Evolutionary conservation across 2,888 invertebrate genomes (phyloP).

Genomic region (Lycaena phlaeas): DNA sequence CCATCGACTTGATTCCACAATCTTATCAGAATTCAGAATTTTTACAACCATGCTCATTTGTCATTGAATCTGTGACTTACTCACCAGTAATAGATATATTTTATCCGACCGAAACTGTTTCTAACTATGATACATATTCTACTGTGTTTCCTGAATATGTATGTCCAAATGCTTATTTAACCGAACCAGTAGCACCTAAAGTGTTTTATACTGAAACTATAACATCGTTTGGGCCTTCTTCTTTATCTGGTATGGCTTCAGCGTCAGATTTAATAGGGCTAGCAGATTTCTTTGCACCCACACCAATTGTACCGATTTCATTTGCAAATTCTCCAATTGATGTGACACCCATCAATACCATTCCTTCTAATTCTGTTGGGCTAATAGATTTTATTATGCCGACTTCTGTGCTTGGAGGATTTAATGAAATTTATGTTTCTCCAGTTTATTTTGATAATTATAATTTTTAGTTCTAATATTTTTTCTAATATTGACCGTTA

Average conservation of each 20-base stretch:
- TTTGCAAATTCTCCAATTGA: not conserved
- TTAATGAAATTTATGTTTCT: not conserved
- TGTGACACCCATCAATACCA: not conserved
- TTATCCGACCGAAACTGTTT: not conserved
- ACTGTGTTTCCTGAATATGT: not conserved
- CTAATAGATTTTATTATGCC: slow-evolving; percentile 1
- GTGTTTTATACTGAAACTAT: not conserved
- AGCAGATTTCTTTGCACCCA: not conserved
- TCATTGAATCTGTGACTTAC: not conserved
- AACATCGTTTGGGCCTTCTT: not conserved
- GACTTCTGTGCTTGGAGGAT: not conserved
- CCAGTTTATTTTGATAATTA: not conserved
- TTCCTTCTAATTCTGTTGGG: not conserved
- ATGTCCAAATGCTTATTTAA: not conserved
- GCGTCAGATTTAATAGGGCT: not conserved
- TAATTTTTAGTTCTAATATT: too few species aligned
- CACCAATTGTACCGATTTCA: not conserved
- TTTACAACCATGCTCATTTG: not conserved
- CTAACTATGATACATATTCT: not conserved
- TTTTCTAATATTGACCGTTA: too few species aligned
- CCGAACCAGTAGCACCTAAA: not conserved
- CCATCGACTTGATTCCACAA: not conserved
- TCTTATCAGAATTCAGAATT: not conserved
- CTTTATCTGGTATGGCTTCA: not conserved
- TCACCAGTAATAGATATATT: not conserved